phyloP scores from a whole-genome alignment of 1,140 invertebrate genomes.

The Pseudomyrmex dendroicus region DNA sequence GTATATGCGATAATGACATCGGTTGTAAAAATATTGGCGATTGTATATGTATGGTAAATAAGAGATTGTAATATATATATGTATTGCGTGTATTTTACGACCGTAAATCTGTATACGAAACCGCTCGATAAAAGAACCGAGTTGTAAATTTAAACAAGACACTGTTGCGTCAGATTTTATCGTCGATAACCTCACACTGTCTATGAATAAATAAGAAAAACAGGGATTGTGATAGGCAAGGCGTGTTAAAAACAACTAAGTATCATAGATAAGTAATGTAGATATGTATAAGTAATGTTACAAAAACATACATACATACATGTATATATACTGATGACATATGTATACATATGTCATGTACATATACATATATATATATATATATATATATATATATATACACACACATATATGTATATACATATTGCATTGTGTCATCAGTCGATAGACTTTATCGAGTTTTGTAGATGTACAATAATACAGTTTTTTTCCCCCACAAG shows the following conservation, averaged over 20 bases:
- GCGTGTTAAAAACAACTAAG: slow-evolving; percentile 23
- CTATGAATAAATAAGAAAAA: slow-evolving; percentile 28
- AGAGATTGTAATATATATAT: slow-evolving; percentile 29
- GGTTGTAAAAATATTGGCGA: slow-evolving; percentile 23
- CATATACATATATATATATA: too few species aligned
- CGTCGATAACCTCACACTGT: neutral
- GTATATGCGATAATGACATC: slow-evolving; percentile 17
- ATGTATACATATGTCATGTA: too few species aligned
- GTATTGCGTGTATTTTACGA: slow-evolving; percentile 7
- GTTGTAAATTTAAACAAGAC: slow-evolving; percentile 1
- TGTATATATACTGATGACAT: too few species aligned
- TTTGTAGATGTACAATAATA: too few species aligned
- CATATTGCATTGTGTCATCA: too few species aligned
- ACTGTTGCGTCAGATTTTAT: slow-evolving; percentile 6
- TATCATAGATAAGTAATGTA: neutral
- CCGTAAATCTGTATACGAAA: slow-evolving; percentile 17
- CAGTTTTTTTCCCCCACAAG: too few species aligned
- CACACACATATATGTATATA: too few species aligned
- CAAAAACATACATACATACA: too few species aligned
- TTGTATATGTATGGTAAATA: slow-evolving; percentile 40
- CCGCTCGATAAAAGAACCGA: neutral
- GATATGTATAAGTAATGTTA: neutral
- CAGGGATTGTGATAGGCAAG: neutral
- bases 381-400: too few species aligned
- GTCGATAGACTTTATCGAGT: too few species aligned